These are phyloP conservation scores for Trichogramma evanescens DNA, from an alignment of 2,888 invertebrate genomes.

Conservation along the genomic window DNA sequence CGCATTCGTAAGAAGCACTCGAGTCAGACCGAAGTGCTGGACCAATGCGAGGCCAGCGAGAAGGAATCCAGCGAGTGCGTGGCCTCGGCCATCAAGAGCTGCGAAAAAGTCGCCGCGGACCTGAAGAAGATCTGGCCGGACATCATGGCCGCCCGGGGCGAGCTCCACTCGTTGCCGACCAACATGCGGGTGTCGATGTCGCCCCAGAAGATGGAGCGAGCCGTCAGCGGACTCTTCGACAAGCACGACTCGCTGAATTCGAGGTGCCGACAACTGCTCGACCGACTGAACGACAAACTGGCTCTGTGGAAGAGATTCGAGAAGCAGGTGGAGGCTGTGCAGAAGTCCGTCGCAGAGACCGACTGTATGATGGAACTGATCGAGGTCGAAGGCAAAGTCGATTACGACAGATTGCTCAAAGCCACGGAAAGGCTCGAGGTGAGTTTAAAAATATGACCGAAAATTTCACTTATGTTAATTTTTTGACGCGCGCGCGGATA, in stretches of 20 bases:
- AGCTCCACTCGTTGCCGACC: constrained; percentile 71
- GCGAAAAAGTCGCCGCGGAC: constrained; percentile 64
- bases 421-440: constrained; percentile 82
- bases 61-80: constrained; percentile 70
- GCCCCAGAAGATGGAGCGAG: constrained; percentile 67
- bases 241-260: constrained; percentile 66
- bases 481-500: no score
- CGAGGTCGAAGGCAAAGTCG: constrained; percentile 76
- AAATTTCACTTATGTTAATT: background rate
- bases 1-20: constrained; percentile 64
- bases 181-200: constrained; percentile 69
- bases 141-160: constrained; percentile 66
- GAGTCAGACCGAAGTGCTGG: constrained; percentile 52
- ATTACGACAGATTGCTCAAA: constrained; percentile 73
- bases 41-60: constrained; percentile 65
- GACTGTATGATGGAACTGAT: constrained; percentile 83
- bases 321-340: constrained; percentile 68
- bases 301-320: constrained; percentile 73
- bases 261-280: constrained; percentile 62
- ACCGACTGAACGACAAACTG: constrained; percentile 58
- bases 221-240: constrained; percentile 69
- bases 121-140: constrained; percentile 70
- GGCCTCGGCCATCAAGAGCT: constrained; percentile 67
- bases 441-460: constrained; percentile 36
- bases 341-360: constrained; percentile 75